A percentile compares a stretch with the other conserved stretches of the same genome.
Evolutionary conservation across 2,888 invertebrate genomes (phyloP).

Genomic region (Parnassius mnemosyne): DNA sequence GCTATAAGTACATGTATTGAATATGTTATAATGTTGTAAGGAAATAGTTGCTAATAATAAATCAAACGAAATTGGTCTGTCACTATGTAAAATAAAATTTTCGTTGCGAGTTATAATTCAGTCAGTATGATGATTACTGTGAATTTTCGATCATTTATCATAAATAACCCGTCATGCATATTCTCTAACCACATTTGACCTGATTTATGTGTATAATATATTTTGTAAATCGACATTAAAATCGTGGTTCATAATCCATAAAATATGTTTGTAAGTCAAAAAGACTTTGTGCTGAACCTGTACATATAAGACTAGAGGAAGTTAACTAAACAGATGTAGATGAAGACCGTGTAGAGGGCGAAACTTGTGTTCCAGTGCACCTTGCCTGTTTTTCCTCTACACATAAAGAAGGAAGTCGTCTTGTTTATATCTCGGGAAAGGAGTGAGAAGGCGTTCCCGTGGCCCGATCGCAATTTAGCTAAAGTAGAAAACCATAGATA

Average conservation of each 20-base stretch:
- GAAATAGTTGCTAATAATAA: slow-evolving; percentile 37
- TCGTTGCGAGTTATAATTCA: slow-evolving; percentile 13
- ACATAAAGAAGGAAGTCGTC: too few relatives aligned
- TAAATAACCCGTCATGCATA: slow-evolving; percentile 20
- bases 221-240: too few relatives aligned
- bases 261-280: slow-evolving; percentile 5
- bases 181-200: slow-evolving; percentile 9
- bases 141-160: slow-evolving; percentile 22
- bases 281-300: background rate
- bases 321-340: too few relatives aligned
- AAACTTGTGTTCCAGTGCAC: too few relatives aligned
- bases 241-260: background rate
- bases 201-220: too few relatives aligned
- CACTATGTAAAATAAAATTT: slow-evolving; percentile 33
- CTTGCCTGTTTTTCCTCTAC: too few relatives aligned
- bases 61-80: slow-evolving; percentile 52
- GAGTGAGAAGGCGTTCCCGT: too few relatives aligned
- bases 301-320: background rate
- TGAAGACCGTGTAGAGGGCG: too few relatives aligned
- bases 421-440: too few relatives aligned
- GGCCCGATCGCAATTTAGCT: too few relatives aligned
- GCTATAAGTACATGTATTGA: background rate
- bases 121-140: slow-evolving; percentile 21
- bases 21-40: background rate
- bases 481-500: too few relatives aligned